phyloP scores from a whole-genome alignment of 2,888 invertebrate species.

The Teleogryllus oceanicus region DNA sequence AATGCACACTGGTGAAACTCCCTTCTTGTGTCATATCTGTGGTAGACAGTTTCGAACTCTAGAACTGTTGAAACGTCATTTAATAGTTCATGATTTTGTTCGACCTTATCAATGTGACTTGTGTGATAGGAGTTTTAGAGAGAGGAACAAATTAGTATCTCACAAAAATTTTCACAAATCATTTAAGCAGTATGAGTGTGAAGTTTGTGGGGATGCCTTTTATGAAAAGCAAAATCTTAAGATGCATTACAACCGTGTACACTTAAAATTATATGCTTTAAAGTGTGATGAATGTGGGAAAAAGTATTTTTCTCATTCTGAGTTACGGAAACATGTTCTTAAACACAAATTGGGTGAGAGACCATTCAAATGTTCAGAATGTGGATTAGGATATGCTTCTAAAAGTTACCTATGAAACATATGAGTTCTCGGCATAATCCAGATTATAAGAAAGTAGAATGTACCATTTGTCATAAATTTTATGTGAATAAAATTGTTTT shows the following conservation, averaged over 20 bases:
- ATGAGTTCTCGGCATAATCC: neutral
- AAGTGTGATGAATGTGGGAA: conserved; percentile 43
- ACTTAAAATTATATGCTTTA: conserved; percentile 35
- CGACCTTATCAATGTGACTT: conserved; percentile 22
- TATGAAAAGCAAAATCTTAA: conserved; percentile 3
- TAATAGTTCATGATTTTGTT: neutral
- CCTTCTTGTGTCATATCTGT: neutral
- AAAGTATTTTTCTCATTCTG: conserved; percentile 37
- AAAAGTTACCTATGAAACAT: neutral
- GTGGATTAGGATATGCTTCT: neutral
- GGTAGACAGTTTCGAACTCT: conserved; percentile 3
- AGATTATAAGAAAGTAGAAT: neutral
- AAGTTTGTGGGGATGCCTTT: conserved; percentile 27
- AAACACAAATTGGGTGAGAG: neutral
- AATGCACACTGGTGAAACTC: conserved; percentile 20
- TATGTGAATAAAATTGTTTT: neutral
- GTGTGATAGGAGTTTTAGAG: conserved; percentile 23
- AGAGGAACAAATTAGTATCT: neutral
- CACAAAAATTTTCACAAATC: conserved; percentile 20
- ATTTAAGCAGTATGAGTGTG: conserved; percentile 20
- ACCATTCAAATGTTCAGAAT: neutral
- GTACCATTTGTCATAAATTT: neutral
- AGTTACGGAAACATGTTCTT: neutral
- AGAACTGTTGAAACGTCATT: conserved; percentile 4
- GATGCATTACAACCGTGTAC: conserved; percentile 31